Evolutionary conservation across 2,888 invertebrate genomes (phyloP).

Genomic region (Hydroisotoma schaefferi): DNA sequence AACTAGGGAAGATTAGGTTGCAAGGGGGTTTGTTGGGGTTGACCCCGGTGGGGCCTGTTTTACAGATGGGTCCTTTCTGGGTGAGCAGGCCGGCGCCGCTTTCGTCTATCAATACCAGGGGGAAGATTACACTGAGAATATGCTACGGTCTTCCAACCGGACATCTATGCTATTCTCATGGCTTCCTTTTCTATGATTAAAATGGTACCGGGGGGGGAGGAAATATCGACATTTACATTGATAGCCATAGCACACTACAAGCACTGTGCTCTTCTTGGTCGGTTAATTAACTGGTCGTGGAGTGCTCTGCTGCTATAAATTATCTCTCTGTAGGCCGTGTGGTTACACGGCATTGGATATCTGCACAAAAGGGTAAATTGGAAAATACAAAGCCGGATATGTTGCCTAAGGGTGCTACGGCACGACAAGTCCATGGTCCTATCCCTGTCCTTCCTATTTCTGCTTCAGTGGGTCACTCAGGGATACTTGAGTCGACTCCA

Average conservation of each 20-base stretch:
- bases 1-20: neutral
- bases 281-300: neutral
- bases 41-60: constrained; percentile 2
- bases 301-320: neutral
- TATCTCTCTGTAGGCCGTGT: neutral
- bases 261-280: neutral
- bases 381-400: neutral
- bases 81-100: constrained; percentile 10
- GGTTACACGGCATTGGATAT: neutral
- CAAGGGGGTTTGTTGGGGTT: neutral
- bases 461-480: neutral
- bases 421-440: neutral
- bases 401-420: neutral
- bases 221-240: neutral
- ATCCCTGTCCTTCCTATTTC: neutral
- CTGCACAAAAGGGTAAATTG: neutral
- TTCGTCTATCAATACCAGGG: too few relatives aligned
- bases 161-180: too few relatives aligned
- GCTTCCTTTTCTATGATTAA: too few relatives aligned
- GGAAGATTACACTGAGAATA: too few relatives aligned
- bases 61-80: constrained; percentile 21
- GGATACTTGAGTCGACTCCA: neutral
- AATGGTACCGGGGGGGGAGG: too few relatives aligned
- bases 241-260: neutral
- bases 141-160: too few relatives aligned